phyloP scores from a whole-genome alignment of 30 jellyfish, hydroid and myxozoan genomes.

The Turritopsis dohrnii region DNA sequence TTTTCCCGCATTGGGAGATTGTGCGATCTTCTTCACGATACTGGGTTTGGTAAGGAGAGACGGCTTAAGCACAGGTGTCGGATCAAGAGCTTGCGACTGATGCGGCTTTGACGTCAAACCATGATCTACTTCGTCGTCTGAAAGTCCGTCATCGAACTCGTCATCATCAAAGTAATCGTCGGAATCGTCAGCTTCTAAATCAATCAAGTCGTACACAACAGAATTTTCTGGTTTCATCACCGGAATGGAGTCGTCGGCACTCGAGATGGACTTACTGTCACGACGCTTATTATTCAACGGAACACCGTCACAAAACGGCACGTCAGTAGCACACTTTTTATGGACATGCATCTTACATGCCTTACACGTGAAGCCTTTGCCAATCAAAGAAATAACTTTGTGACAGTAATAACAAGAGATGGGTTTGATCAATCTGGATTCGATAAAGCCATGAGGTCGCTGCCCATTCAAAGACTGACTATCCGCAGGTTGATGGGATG shows the following conservation, averaged over 20 bases:
- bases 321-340: constrained; percentile 79
- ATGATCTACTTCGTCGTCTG: constrained; percentile 27
- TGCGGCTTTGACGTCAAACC: background rate
- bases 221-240: constrained; percentile 7
- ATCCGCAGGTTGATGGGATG: constrained; percentile 20
- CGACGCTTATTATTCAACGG: background rate
- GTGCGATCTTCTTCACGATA: background rate
- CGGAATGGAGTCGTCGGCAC: background rate
- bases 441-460: constrained; percentile 76
- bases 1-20: background rate
- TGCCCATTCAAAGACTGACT: constrained; percentile 29
- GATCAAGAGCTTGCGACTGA: constrained; percentile 2
- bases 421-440: constrained; percentile 70
- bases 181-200: constrained; percentile 24
- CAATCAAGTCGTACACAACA: constrained; percentile 35
- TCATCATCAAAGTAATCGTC: constrained; percentile 33
- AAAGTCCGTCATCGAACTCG: constrained; percentile 36
- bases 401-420: constrained; percentile 75
- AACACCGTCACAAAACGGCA: constrained; percentile 65
- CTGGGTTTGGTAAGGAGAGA: background rate
- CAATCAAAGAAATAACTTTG: constrained; percentile 11
- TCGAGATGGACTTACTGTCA: background rate
- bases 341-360: constrained; percentile 78
- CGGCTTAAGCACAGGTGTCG: background rate
- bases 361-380: constrained; percentile 75